A percentile compares a stretch with the other conserved stretches of the same genome.
phyloP scores from a whole-genome alignment of 2,113 vertebrate genomes.

The Lepus americanus region DNA sequence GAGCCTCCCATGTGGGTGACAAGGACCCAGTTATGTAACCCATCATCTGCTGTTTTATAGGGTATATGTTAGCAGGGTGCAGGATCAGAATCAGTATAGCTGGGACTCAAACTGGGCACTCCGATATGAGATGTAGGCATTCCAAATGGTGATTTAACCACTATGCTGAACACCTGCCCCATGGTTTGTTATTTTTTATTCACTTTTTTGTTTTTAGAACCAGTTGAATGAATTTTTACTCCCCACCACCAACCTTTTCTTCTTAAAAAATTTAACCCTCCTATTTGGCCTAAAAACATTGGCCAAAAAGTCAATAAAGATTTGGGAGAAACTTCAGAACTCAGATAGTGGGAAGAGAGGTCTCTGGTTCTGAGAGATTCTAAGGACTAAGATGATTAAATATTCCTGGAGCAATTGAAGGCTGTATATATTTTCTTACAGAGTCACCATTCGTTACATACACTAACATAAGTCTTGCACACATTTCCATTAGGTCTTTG shows the following conservation, averaged over 20 bases:
- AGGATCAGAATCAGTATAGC: too few species aligned
- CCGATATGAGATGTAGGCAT: too few species aligned
- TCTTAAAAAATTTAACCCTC: neutral
- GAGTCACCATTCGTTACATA: neutral
- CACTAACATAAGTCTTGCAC: too few species aligned
- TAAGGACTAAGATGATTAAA: neutral
- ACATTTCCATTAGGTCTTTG: neutral
- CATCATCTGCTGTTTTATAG: too few species aligned
- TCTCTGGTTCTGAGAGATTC: neutral
- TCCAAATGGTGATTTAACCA: too few species aligned
- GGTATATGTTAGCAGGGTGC: too few species aligned
- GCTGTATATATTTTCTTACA: neutral
- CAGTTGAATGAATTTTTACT: neutral
- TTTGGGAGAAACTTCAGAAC: neutral
- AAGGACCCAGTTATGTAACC: too few species aligned
- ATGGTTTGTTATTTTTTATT: neutral
- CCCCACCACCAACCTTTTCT: too few species aligned
- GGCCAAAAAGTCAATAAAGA: neutral
- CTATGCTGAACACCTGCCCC: too few species aligned
- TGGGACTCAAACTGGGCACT: too few species aligned
- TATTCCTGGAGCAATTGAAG: neutral
- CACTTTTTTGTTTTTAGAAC: neutral
- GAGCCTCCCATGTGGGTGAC: too few species aligned
- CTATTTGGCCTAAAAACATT: neutral
- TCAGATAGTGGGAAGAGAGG: neutral